Evolutionary conservation across 2,113 vertebrate genomes (phyloP).

Genomic region (Ailuropoda melanoleuca): DNA sequence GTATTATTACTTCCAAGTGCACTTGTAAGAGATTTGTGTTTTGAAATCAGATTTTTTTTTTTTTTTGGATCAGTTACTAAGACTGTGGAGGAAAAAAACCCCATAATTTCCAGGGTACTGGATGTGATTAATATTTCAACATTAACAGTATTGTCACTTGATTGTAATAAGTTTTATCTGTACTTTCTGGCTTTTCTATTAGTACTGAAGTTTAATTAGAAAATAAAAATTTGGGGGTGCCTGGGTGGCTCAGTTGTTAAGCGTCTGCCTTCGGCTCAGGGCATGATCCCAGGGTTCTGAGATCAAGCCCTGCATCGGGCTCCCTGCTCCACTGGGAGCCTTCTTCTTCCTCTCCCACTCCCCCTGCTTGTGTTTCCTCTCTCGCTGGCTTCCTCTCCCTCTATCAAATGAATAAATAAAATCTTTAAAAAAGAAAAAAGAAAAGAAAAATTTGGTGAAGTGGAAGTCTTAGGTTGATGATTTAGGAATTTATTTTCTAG

Average conservation of each 20-base stretch:
- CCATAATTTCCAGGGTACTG: background rate
- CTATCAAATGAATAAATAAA: too few species aligned
- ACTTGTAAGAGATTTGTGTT: background rate
- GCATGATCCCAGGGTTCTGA: too few species aligned
- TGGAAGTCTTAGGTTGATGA: background rate
- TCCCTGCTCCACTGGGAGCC: too few species aligned
- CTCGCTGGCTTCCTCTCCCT: too few species aligned
- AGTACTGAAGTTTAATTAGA: constrained; percentile 32
- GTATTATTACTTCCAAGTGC: background rate
- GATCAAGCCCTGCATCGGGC: too few species aligned
- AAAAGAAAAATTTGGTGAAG: background rate
- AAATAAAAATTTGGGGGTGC: background rate
- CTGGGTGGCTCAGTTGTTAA: too few species aligned
- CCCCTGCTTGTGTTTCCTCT: too few species aligned
- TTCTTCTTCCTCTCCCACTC: too few species aligned
- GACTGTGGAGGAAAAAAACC: background rate
- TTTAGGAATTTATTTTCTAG: background rate
- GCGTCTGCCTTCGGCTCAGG: too few species aligned
- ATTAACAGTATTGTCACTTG: background rate
- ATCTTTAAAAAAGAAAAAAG: background rate
- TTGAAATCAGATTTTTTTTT: background rate
- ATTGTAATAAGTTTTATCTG: background rate
- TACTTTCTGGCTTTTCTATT: background rate
- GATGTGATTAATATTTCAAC: background rate
- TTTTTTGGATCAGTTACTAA: background rate